Percentiles rank a stretch among this genome's conserved stretches.
Conservation (phyloP, 2,888 invertebrate genomes). For the Pterostichus niger region DNA sequence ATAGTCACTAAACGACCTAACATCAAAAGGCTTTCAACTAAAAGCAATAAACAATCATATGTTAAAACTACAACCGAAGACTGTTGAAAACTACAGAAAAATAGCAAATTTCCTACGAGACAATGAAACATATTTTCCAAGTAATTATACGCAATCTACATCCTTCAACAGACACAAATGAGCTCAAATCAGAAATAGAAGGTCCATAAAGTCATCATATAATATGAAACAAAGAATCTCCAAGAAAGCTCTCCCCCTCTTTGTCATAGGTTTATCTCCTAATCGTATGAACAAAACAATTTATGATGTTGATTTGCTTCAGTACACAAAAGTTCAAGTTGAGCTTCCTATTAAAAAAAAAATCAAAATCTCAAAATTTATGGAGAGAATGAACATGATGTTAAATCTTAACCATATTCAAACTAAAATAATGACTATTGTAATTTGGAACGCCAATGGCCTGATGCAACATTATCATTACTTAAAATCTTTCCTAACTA, state of each 20-base stretch:
- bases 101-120: constrained; percentile 33
- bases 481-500: constrained; percentile 37
- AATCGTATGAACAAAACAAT: constrained; percentile 39
- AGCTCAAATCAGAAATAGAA: constrained; percentile 57
- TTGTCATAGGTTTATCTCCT: constrained; percentile 16
- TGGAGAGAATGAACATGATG: constrained; percentile 48
- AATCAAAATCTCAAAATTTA: constrained; percentile 36
- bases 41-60: constrained; percentile 34
- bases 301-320: constrained; percentile 37
- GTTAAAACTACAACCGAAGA: constrained; percentile 23
- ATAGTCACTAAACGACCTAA: neutral
- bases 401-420: constrained; percentile 48
- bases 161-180: constrained; percentile 39
- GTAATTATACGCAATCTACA: constrained; percentile 47
- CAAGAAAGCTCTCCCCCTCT: constrained; percentile 38
- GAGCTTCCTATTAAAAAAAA: constrained; percentile 42
- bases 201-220: constrained; percentile 36
- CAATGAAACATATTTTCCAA: constrained; percentile 18
- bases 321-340: constrained; percentile 22
- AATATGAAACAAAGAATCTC: constrained; percentile 55
- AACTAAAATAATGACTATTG: constrained; percentile 47
- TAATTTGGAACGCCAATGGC: constrained; percentile 54
- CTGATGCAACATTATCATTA: constrained; percentile 49
- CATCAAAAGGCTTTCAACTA: neutral
- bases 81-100: constrained; percentile 54